phyloP scores from a whole-genome alignment of 2,113 vertebrate species.

The Pelusios castaneus region DNA sequence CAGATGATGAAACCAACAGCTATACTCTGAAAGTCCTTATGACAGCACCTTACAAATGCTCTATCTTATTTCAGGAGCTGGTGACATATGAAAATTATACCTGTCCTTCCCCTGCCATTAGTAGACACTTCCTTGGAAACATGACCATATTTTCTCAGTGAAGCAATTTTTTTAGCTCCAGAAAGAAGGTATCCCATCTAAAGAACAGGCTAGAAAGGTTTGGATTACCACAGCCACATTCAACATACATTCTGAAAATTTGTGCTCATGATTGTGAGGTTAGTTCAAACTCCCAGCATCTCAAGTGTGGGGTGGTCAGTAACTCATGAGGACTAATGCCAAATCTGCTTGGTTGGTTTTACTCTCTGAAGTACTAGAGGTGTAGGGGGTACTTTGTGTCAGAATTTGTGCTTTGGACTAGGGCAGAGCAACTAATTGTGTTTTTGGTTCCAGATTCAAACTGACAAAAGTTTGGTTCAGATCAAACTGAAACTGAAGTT shows the following conservation, averaged over 20 bases:
- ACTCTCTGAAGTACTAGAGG: background rate
- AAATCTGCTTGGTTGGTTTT: background rate
- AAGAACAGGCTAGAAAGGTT: background rate
- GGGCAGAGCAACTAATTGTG: background rate
- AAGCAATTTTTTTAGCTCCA: background rate
- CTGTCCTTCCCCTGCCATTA: background rate
- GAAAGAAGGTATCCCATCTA: background rate
- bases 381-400: background rate
- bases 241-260: background rate
- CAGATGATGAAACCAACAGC: background rate
- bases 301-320: background rate
- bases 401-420: background rate
- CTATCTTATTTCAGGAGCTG: no score
- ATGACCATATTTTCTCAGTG: fast-evolving
- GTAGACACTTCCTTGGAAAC: background rate
- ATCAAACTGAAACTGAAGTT: background rate
- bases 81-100: background rate
- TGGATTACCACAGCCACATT: background rate
- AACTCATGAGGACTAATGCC: background rate
- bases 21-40: no score
- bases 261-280: background rate
- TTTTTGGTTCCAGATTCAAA: no score
- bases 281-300: background rate
- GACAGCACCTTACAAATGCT: no score
- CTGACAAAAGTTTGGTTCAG: no score